These are phyloP conservation scores for Paratilapia polleni DNA, from an alignment of 2,113 vertebrate genomes.

Conservation along the genomic window DNA sequence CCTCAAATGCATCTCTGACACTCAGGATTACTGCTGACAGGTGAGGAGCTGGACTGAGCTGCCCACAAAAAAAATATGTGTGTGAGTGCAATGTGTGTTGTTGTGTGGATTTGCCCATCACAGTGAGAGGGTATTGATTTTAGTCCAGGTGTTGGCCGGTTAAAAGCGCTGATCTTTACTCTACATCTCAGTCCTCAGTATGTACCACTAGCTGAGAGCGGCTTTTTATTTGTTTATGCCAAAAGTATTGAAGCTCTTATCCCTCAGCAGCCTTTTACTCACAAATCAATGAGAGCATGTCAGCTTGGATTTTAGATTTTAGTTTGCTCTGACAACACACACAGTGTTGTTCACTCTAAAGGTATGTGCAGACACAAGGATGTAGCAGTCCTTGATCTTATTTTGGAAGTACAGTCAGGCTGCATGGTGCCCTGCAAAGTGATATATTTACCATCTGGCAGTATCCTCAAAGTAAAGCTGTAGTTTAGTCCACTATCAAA, in stretches of 20 bases:
- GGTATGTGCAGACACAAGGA: slow-evolving; percentile 4
- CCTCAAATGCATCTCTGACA: slow-evolving; percentile 16
- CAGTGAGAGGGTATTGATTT: slow-evolving; percentile 52
- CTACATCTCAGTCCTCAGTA: slow-evolving; percentile 41
- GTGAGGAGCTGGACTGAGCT: slow-evolving; percentile 8
- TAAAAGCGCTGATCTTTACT: slow-evolving; percentile 41
- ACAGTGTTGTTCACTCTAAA: not conserved
- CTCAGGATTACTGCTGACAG: slow-evolving; percentile 43
- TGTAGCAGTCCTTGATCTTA: not conserved
- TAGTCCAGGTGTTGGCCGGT: slow-evolving; percentile 23
- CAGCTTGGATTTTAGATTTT: slow-evolving; percentile 49
- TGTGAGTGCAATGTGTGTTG: not conserved
- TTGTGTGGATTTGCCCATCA: slow-evolving; percentile 21
- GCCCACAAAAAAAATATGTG: slow-evolving; percentile 21
- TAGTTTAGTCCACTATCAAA: not conserved
- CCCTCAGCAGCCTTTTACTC: slow-evolving; percentile 37
- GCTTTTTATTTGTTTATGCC: slow-evolving; percentile 62
- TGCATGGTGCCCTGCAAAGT: not conserved
- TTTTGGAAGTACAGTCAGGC: not conserved
- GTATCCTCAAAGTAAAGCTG: not conserved
- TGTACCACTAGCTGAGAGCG: slow-evolving; percentile 21
- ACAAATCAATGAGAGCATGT: slow-evolving; percentile 54
- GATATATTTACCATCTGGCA: slow-evolving; percentile 14
- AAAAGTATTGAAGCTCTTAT: slow-evolving; percentile 47
- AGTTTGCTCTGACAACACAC: slow-evolving; percentile 36